phyloP scores from a whole-genome alignment of 2,888 invertebrate genomes.

The Eupithecia exiguata region DNA sequence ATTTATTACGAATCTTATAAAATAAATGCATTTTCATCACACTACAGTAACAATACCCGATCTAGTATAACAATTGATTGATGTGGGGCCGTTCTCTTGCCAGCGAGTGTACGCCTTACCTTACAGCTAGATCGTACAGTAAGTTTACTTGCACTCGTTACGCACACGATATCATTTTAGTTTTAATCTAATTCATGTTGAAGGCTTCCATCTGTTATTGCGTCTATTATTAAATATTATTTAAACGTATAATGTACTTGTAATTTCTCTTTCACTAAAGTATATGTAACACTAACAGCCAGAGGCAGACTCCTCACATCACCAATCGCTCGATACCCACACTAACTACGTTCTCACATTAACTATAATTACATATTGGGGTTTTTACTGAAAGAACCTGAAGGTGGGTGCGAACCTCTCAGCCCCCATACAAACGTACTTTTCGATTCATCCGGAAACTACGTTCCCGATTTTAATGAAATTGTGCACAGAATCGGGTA shows the following conservation, averaged over 20 bases:
- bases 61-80: slow-evolving; percentile 28
- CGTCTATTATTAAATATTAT: slow-evolving; percentile 13
- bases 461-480: no score
- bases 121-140: slow-evolving; percentile 57
- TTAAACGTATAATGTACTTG: slow-evolving; percentile 18
- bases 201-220: slow-evolving; percentile 45
- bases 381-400: no score
- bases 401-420: no score
- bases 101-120: slow-evolving; percentile 28
- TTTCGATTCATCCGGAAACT: no score
- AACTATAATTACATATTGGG: no score
- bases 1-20: slow-evolving; percentile 40
- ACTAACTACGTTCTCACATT: not conserved
- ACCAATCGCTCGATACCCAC: not conserved
- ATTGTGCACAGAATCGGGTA: no score
- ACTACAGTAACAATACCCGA: slow-evolving; percentile 40
- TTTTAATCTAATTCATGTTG: slow-evolving; percentile 10
- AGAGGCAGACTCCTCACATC: not conserved
- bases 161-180: not conserved
- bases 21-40: slow-evolving; percentile 44
- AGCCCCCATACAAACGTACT: no score
- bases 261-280: not conserved
- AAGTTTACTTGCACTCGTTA: slow-evolving; percentile 68
- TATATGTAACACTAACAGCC: not conserved
- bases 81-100: slow-evolving; percentile 29